A percentile compares a stretch with the other conserved stretches of the same genome.
phyloP scores from a whole-genome alignment of 37 sponge, comb jelly and placozoan species.

The Amphimedon queenslandica region DNA sequence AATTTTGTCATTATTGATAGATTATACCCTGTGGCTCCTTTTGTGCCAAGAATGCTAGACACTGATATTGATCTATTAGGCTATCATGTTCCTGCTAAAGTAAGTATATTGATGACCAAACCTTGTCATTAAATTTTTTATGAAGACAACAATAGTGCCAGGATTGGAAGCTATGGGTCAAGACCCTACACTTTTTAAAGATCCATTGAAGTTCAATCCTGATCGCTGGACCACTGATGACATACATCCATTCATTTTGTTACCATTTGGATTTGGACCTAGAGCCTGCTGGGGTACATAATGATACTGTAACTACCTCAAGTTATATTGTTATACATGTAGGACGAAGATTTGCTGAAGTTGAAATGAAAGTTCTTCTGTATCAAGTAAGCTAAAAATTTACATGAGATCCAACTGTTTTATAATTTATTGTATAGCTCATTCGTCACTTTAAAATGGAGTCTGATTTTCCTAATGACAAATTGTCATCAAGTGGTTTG shows the following conservation, averaged over 20 bases:
- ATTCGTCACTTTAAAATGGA: too few species aligned
- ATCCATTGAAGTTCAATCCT: constrained; percentile 24
- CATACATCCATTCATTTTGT: constrained; percentile 17
- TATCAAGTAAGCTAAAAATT: too few species aligned
- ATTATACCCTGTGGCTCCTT: not conserved
- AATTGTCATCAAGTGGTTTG: too few species aligned
- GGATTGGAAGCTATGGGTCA: too few species aligned
- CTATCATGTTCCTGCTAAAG: constrained; percentile 10
- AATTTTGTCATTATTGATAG: constrained; percentile 4
- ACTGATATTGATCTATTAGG: constrained; percentile 6
- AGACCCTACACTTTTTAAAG: not conserved
- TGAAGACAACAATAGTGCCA: too few species aligned
- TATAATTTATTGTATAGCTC: too few species aligned
- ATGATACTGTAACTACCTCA: too few species aligned
- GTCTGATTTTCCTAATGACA: too few species aligned
- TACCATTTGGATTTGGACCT: constrained; percentile 36
- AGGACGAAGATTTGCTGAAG: constrained; percentile 3
- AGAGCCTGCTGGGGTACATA: constrained; percentile 19
- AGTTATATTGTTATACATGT: not conserved
- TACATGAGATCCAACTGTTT: too few species aligned
- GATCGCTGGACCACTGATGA: constrained; percentile 32
- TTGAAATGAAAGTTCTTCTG: constrained; percentile 9
- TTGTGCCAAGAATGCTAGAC: not conserved
- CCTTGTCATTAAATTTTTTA: too few species aligned
- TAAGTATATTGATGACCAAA: not conserved